Conservation (phyloP, 2,888 invertebrate species). For the Tenthredo mesomela region DNA sequence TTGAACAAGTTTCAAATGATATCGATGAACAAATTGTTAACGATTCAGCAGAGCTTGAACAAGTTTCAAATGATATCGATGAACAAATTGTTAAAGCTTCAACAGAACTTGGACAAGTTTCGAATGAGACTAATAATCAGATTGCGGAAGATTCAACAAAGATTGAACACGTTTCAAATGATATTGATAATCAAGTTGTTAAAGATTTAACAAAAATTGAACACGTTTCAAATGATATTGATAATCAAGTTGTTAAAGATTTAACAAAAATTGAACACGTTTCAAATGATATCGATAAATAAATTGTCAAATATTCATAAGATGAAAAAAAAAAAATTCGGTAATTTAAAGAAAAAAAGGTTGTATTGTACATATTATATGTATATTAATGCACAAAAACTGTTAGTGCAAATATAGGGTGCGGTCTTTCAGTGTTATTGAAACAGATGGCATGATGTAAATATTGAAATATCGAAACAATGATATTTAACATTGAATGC, state of each 20-base stretch:
- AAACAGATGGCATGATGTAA: slow-evolving; percentile 46
- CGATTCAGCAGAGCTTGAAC: neutral
- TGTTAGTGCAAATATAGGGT: slow-evolving; percentile 29
- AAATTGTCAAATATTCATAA: slow-evolving; percentile 20
- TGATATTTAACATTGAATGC: slow-evolving; percentile 24
- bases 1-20: neutral
- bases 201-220: neutral
- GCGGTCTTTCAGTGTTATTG: slow-evolving; percentile 15
- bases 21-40: neutral
- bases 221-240: neutral
- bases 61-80: neutral
- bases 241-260: neutral
- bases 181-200: neutral
- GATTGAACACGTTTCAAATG: neutral
- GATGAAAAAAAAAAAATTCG: neutral
- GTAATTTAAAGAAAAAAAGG: neutral
- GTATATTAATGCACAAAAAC: neutral
- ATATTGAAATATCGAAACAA: slow-evolving; percentile 13
- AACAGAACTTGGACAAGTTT: neutral
- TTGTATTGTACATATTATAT: neutral
- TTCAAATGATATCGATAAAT: neutral
- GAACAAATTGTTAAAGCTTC: neutral
- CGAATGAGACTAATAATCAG: neutral
- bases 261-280: neutral
- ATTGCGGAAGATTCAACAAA: neutral